Conservation (phyloP, 2,797 vertebrate genomes). For the Muscicapa striata region DNA sequence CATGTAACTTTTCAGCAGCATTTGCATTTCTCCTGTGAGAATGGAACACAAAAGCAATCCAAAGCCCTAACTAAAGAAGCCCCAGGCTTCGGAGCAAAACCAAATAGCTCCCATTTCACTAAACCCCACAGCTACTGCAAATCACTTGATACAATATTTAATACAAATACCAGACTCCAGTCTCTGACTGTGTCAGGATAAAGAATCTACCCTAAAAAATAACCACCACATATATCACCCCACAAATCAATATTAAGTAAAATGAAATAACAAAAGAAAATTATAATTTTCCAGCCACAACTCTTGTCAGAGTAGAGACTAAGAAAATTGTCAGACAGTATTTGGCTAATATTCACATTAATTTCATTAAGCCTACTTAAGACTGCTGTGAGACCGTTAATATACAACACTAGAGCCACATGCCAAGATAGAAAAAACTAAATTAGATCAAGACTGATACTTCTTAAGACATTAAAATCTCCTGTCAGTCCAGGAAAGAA, state of each 20-base stretch:
- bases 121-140: slow-evolving; percentile 29
- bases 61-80: neutral
- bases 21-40: slow-evolving; percentile 25
- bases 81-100: neutral
- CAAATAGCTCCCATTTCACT: slow-evolving; percentile 32
- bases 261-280: slow-evolving; percentile 21
- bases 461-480: neutral
- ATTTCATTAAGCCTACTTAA: neutral
- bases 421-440: neutral
- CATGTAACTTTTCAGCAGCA: neutral
- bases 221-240: neutral
- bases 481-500: neutral
- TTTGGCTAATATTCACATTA: slow-evolving; percentile 9
- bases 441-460: neutral
- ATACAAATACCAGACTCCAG: slow-evolving; percentile 21
- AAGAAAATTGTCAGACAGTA: neutral
- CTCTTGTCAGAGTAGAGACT: neutral
- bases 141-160: slow-evolving; percentile 51
- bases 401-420: too few species aligned
- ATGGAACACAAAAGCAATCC: neutral
- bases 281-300: neutral
- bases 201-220: slow-evolving; percentile 14
- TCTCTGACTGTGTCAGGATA: neutral
- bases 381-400: too few species aligned
- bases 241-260: neutral